Conservation (phyloP, 1,140 invertebrate genomes). For the Phocides pigmalion region DNA sequence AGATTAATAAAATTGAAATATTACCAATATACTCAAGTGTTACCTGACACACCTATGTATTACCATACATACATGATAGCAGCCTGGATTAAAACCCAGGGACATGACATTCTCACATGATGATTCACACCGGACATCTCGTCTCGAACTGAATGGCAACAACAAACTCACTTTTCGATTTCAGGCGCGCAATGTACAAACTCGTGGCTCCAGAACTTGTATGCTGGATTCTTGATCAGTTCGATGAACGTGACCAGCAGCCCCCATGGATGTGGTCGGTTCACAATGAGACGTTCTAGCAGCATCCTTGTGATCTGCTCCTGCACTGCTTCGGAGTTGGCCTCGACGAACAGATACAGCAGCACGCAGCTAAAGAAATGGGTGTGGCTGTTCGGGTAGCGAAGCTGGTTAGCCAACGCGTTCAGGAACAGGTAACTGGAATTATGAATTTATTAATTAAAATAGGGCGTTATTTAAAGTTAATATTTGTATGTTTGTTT, state of each 20-base stretch:
- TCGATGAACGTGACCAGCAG: constrained; percentile 99
- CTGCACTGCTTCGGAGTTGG: constrained; percentile 98
- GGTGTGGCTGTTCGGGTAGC: constrained; percentile 99
- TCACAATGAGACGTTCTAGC: constrained; percentile 98
- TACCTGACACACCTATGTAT: too few relatives aligned
- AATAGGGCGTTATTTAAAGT: too few relatives aligned
- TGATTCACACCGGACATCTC: too few relatives aligned
- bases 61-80: too few relatives aligned
- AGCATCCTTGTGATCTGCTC: constrained; percentile 96
- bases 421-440: constrained; percentile 96
- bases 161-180: constrained; percentile 94
- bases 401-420: constrained; percentile 98
- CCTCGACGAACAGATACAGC: constrained; percentile 98
- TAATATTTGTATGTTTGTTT: too few relatives aligned
- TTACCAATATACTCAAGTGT: too few relatives aligned
- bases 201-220: constrained; percentile 99
- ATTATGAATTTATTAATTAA: not conserved
- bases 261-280: constrained; percentile 99
- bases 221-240: constrained; percentile 99
- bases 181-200: constrained; percentile 99
- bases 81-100: too few relatives aligned
- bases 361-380: constrained; percentile 99
- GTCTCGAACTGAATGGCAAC: too few relatives aligned
- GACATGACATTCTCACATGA: too few relatives aligned
- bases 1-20: too few relatives aligned